Conservation (phyloP, 2,888 invertebrate species). For the Sminthurides aquaticus region DNA sequence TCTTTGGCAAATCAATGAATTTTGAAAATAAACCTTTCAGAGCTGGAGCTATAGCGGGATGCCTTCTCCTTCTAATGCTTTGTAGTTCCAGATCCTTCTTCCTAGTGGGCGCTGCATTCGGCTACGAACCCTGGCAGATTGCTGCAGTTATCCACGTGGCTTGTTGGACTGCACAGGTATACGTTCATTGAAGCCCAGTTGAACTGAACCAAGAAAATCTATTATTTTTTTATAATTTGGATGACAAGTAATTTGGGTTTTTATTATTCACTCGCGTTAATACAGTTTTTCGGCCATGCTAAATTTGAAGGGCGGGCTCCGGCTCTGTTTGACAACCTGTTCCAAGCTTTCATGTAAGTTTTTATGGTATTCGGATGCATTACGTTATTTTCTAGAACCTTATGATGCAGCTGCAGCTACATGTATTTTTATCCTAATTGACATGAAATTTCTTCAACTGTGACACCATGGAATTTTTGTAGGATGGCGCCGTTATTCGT, state of each 20-base stretch:
- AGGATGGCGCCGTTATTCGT: constrained; percentile 42
- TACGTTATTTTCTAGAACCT: background rate
- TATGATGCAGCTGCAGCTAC: background rate
- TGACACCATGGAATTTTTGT: no score
- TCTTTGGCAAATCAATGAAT: no score
- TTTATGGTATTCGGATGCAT: background rate
- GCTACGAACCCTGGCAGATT: constrained; percentile 31
- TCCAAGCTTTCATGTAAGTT: constrained; percentile 38
- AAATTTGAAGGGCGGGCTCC: constrained; percentile 40
- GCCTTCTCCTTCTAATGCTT: constrained; percentile 29
- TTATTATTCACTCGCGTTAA: background rate
- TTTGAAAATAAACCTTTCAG: constrained; percentile 24
- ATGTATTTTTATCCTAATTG: background rate
- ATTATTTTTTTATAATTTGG: background rate
- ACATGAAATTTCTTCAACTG: no score
- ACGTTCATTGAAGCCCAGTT: no score
- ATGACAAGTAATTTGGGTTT: constrained; percentile 5
- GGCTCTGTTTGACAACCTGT: constrained; percentile 36
- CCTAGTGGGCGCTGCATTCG: constrained; percentile 20
- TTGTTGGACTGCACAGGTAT: constrained; percentile 37
- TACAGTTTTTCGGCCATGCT: constrained; percentile 41
- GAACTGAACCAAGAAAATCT: no score
- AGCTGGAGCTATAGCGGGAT: constrained; percentile 34
- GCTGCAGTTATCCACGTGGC: constrained; percentile 27
- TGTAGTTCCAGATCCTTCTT: constrained; percentile 31